Conservation (phyloP, 2,888 invertebrate genomes). For the Nymphalis polychloros region DNA sequence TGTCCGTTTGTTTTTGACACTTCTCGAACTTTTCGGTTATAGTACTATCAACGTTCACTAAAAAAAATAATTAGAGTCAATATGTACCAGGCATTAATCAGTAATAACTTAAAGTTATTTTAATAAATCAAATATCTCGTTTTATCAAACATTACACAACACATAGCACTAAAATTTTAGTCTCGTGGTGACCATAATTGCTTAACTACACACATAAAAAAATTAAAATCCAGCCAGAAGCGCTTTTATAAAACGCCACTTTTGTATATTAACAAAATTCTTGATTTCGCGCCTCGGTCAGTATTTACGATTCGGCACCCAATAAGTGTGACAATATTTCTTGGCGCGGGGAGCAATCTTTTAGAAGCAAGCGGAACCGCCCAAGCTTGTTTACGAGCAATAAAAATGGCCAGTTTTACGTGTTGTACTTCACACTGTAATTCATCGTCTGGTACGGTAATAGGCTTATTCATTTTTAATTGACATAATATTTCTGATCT, state of each 20-base stretch:
- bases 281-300: conserved; percentile 15
- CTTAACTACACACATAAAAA: neutral
- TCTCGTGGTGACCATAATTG: no score
- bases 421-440: conserved; percentile 18
- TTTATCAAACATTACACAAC: no score
- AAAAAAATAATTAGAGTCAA: no score
- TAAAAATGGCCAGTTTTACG: conserved; percentile 37
- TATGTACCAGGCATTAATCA: no score
- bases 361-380: conserved; percentile 31
- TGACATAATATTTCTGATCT: neutral
- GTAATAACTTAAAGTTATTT: no score
- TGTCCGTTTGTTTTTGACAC: no score
- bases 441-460: neutral
- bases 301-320: conserved; percentile 37
- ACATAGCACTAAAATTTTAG: no score
- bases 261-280: neutral
- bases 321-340: conserved; percentile 39
- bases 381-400: conserved; percentile 40
- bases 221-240: neutral
- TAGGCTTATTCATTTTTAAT: neutral
- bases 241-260: conserved; percentile 1
- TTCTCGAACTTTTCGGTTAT: no score
- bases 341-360: conserved; percentile 31
- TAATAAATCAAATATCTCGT: no score
- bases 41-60: no score